Evolutionary conservation across 1,140 invertebrate species (phyloP).

Genomic region (Cyclina sinensis): DNA sequence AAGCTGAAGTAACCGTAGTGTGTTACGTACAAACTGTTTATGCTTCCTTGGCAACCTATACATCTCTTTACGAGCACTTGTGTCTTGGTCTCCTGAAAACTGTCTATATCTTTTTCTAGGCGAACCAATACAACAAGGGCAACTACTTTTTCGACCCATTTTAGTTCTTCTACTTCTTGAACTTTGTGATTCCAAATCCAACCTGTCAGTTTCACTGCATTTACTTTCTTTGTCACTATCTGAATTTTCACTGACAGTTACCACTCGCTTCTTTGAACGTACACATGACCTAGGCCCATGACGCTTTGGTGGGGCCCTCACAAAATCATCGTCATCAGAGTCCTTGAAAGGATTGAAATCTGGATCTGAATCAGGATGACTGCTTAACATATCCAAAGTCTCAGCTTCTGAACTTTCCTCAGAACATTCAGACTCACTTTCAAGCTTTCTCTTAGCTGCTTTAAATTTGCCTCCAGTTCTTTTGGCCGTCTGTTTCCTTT

Average conservation of each 20-base stretch:
- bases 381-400: background rate
- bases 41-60: slow-evolving; percentile 54
- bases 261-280: background rate
- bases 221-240: slow-evolving; percentile 35
- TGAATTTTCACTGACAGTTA: slow-evolving; percentile 5
- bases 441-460: slow-evolving; percentile 32
- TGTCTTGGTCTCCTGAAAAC: background rate
- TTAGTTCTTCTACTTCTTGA: slow-evolving; percentile 54
- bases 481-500: slow-evolving; percentile 54
- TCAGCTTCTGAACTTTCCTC: slow-evolving; percentile 13
- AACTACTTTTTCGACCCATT: slow-evolving; percentile 50
- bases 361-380: slow-evolving; percentile 30
- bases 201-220: slow-evolving; percentile 41
- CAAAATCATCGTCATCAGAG: slow-evolving; percentile 63
- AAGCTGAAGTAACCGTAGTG: slow-evolving; percentile 30
- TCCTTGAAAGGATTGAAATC: slow-evolving; percentile 49
- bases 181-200: slow-evolving; percentile 3
- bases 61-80: background rate
- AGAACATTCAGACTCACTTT: slow-evolving; percentile 10
- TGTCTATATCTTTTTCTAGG: slow-evolving; percentile 19
- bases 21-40: slow-evolving; percentile 42
- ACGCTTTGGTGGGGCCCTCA: background rate
- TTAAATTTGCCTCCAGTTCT: slow-evolving; percentile 55
- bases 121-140: slow-evolving; percentile 55
- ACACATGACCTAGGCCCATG: background rate